These are phyloP conservation scores for Drosophila varians DNA, from an alignment of 1,140 invertebrate species.

Conservation along the genomic window DNA sequence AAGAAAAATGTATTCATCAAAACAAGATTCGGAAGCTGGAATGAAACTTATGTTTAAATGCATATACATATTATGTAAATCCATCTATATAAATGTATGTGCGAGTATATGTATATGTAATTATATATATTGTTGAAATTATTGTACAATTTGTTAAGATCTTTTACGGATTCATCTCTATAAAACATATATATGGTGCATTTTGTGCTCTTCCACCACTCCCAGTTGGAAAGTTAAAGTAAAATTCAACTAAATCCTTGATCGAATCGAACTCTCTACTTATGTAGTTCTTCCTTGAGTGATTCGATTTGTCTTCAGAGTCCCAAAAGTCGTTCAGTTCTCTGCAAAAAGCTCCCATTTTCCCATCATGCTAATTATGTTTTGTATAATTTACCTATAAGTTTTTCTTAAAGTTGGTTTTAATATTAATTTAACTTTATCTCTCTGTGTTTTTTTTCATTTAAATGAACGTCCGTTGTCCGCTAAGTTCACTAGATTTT, in stretches of 20 bases:
- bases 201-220: conserved; percentile 59
- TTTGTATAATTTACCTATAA: conserved; percentile 73
- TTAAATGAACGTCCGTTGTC: conserved; percentile 75
- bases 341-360: conserved; percentile 6
- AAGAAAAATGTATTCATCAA: conserved; percentile 6
- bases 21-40: conserved; percentile 34
- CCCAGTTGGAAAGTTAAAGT: conserved; percentile 31
- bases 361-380: conserved; percentile 23
- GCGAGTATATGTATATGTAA: conserved; percentile 34
- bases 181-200: conserved; percentile 47
- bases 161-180: conserved; percentile 33
- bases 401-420: conserved; percentile 15
- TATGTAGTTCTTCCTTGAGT: conserved; percentile 2
- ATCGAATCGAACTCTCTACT: too few relatives aligned
- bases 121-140: conserved; percentile 46
- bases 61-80: conserved; percentile 40
- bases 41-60: conserved; percentile 33
- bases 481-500: conserved; percentile 67
- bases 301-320: not conserved
- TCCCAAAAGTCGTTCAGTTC: conserved; percentile 22
- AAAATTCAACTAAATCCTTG: conserved; percentile 7
- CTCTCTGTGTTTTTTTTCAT: conserved; percentile 52
- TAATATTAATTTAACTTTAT: conserved; percentile 26
- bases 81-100: conserved; percentile 26
- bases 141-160: conserved; percentile 68